These are phyloP conservation scores for Hippocampus zosterae DNA, from an alignment of 2,113 vertebrate genomes.

Conservation along the genomic window DNA sequence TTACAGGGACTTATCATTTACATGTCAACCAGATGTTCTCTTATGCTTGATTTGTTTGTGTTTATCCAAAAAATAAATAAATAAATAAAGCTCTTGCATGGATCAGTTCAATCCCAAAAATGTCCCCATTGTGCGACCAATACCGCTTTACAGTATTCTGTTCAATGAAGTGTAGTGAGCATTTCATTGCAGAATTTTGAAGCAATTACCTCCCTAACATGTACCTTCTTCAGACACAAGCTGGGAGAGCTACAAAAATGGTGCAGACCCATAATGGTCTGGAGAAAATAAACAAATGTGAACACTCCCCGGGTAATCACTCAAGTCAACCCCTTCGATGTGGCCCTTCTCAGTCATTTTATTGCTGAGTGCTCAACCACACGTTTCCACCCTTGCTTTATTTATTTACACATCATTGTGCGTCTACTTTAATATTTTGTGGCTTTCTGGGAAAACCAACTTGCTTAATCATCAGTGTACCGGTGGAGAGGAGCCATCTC, in stretches of 20 bases:
- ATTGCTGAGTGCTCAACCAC: slow-evolving; percentile 32
- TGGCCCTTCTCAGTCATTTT: slow-evolving; percentile 21
- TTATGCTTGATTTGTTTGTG: background rate
- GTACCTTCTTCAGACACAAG: background rate
- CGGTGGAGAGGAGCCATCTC: slow-evolving; percentile 52
- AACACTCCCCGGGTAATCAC: background rate
- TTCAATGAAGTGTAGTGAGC: background rate
- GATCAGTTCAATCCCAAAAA: background rate
- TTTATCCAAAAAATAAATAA: background rate
- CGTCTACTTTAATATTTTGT: slow-evolving; percentile 58
- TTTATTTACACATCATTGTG: slow-evolving; percentile 63
- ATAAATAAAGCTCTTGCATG: background rate
- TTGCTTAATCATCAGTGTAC: slow-evolving; percentile 65
- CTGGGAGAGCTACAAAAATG: background rate
- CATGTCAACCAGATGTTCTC: background rate
- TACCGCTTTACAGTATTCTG: background rate
- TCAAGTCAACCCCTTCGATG: background rate
- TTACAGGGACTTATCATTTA: background rate
- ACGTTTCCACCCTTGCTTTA: slow-evolving; percentile 49
- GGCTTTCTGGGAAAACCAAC: slow-evolving; percentile 63
- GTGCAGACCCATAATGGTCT: background rate
- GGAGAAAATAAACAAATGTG: slow-evolving; percentile 1
- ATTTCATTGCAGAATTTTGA: background rate
- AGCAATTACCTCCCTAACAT: background rate
- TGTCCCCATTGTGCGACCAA: background rate